phyloP scores from a whole-genome alignment of 2,888 invertebrate species.

The Drepanosiphum platanoidis region DNA sequence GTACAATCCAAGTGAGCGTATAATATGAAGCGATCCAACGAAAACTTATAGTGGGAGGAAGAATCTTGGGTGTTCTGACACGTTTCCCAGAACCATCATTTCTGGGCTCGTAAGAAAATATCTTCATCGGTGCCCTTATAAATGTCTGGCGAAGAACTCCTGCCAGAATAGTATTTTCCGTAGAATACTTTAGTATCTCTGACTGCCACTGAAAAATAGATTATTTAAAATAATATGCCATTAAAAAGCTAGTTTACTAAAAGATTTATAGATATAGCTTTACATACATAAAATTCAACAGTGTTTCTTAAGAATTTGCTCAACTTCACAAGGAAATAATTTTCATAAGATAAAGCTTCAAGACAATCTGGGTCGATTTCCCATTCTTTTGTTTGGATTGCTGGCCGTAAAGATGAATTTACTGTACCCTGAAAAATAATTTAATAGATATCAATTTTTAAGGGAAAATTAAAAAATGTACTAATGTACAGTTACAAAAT shows the following conservation, averaged over 20 bases:
- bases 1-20: constrained; percentile 26
- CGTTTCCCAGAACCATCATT: constrained; percentile 46
- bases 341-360: constrained; percentile 36
- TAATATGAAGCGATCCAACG: constrained; percentile 48
- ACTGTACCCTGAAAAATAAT: not conserved
- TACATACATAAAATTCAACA: constrained; percentile 43
- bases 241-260: too few species aligned
- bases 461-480: too few species aligned
- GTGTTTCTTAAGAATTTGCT: constrained; percentile 28
- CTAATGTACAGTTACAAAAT: too few species aligned
- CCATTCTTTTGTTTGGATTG: constrained; percentile 27
- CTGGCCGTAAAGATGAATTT: not conserved
- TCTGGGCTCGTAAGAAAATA: constrained; percentile 39
- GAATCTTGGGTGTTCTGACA: constrained; percentile 35
- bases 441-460: not conserved
- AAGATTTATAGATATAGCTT: too few species aligned
- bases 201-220: constrained; percentile 25
- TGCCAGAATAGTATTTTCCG: not conserved
- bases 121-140: constrained; percentile 41
- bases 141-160: constrained; percentile 39
- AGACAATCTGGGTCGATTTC: constrained; percentile 53
- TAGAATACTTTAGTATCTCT: not conserved
- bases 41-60: constrained; percentile 43
- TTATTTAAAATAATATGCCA: not conserved
- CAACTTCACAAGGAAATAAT: constrained; percentile 35